Evolutionary conservation across 2,797 vertebrate genomes (phyloP).

Genomic region (Bufotes viridis): DNA sequence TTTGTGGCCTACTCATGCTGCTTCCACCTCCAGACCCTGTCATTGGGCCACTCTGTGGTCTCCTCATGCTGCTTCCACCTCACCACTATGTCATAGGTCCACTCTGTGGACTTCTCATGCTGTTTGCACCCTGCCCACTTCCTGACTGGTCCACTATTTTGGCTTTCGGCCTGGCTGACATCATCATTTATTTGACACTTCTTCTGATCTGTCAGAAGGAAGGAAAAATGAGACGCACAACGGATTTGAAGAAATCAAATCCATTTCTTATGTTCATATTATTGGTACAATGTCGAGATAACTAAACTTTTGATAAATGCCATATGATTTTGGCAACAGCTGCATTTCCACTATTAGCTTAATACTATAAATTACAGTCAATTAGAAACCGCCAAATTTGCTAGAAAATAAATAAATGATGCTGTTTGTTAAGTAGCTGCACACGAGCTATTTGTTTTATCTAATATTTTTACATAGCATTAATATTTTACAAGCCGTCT

Average conservation of each 20-base stretch:
- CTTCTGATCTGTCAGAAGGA: too few relatives aligned
- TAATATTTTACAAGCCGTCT: constrained; percentile 53
- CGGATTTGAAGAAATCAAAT: neutral
- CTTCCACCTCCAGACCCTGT: too few relatives aligned
- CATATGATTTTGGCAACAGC: constrained; percentile 42
- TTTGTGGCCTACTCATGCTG: too few relatives aligned
- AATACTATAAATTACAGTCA: constrained; percentile 53
- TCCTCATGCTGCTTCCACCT: too few relatives aligned
- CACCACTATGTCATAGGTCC: too few relatives aligned
- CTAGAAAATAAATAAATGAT: constrained; percentile 42
- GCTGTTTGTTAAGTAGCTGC: constrained; percentile 45
- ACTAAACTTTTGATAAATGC: constrained; percentile 49
- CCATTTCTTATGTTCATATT: constrained; percentile 6
- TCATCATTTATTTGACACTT: too few relatives aligned
- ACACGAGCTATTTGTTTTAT: constrained; percentile 38
- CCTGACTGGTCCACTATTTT: too few relatives aligned
- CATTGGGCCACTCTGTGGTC: too few relatives aligned
- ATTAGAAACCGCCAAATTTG: constrained; percentile 49
- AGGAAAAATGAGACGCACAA: too few relatives aligned
- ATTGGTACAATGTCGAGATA: constrained; percentile 26
- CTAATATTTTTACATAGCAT: constrained; percentile 49
- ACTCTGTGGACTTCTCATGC: too few relatives aligned
- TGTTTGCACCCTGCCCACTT: too few relatives aligned
- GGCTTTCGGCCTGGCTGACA: too few relatives aligned
- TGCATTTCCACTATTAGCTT: constrained; percentile 50